Conservation (phyloP, 2,888 invertebrate species). For the Macrostomum cliftonense region DNA sequence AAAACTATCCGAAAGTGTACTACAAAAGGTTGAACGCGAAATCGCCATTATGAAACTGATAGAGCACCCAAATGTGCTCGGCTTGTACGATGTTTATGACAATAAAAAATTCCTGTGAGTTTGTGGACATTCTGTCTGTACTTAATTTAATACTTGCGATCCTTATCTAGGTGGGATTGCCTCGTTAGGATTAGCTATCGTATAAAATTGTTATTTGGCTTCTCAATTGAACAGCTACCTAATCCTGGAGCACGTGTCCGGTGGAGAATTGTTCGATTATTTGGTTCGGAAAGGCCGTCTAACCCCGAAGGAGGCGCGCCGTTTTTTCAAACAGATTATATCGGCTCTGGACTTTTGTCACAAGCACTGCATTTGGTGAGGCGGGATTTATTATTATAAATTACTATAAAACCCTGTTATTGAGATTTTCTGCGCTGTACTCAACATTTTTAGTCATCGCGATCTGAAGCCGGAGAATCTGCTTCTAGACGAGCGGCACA, state of each 20-base stretch:
- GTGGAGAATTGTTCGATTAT: slow-evolving; percentile 95
- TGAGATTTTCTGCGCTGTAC: too few relatives aligned
- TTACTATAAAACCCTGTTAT: too few relatives aligned
- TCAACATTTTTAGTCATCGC: slow-evolving; percentile 63
- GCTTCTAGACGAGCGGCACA: slow-evolving; percentile 79
- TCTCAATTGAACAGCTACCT: too few relatives aligned
- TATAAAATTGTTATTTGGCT: too few relatives aligned
- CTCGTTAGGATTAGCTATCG: too few relatives aligned
- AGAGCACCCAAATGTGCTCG: slow-evolving; percentile 95
- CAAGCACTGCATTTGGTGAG: slow-evolving; percentile 96
- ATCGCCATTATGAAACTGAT: slow-evolving; percentile 99
- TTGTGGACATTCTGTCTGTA: too few relatives aligned
- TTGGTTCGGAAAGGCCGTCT: slow-evolving; percentile 90
- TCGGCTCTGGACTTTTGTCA: slow-evolving; percentile 98
- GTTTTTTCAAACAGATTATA: slow-evolving; percentile 95
- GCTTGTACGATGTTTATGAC: slow-evolving; percentile 92
- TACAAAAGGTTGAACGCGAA: slow-evolving; percentile 95
- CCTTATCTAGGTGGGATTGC: too few relatives aligned
- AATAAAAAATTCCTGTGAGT: slow-evolving; percentile 98
- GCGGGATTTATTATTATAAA: too few relatives aligned
- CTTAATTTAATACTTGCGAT: too few relatives aligned
- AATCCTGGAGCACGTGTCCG: slow-evolving; percentile 91
- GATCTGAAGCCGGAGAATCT: slow-evolving; percentile 91
- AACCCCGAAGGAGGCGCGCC: slow-evolving; percentile 83
- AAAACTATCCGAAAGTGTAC: slow-evolving; percentile 91